A percentile compares a stretch with the other conserved stretches of the same genome.
Evolutionary conservation across 2,113 vertebrate genomes (phyloP).

Genomic region (Machaerirhynchus nigripectus): DNA sequence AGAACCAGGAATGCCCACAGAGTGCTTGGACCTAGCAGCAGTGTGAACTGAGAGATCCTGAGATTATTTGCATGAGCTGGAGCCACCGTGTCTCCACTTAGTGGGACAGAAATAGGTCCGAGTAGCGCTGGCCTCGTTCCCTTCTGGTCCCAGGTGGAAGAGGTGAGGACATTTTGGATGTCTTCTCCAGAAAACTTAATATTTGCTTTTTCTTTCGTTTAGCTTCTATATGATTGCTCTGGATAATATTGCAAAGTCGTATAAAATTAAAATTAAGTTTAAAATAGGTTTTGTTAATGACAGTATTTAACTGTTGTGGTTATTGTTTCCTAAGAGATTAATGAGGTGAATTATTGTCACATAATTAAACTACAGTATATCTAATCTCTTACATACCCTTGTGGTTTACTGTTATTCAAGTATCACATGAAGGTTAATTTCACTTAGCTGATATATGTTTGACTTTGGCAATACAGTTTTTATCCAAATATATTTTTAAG

Average conservation of each 20-base stretch:
- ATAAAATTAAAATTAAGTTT: conserved; percentile 74
- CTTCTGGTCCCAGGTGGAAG: not conserved
- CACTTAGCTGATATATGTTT: conserved; percentile 70
- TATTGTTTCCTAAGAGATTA: conserved; percentile 82
- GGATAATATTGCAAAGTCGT: conserved; percentile 63
- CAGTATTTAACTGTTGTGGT: conserved; percentile 75
- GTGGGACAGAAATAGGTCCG: not conserved
- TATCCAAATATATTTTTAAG: conserved; percentile 74
- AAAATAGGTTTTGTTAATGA: conserved; percentile 76
- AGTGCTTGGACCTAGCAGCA: not conserved
- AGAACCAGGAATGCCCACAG: not conserved
- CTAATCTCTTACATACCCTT: conserved; percentile 74
- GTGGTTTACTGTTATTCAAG: conserved; percentile 68
- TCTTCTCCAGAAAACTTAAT: not conserved
- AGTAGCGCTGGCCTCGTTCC: not conserved
- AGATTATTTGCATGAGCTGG: not conserved
- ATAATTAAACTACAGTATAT: conserved; percentile 75
- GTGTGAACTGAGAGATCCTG: not conserved
- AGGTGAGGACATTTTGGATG: not conserved
- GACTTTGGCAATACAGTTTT: conserved; percentile 68
- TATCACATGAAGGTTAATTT: conserved; percentile 79
- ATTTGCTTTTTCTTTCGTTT: conserved; percentile 7
- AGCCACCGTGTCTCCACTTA: not conserved
- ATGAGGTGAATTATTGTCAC: conserved; percentile 81
- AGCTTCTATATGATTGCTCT: conserved; percentile 43